Evolutionary conservation across 2,797 vertebrate species (phyloP).

Genomic region (Propithecus deckenii): DNA sequence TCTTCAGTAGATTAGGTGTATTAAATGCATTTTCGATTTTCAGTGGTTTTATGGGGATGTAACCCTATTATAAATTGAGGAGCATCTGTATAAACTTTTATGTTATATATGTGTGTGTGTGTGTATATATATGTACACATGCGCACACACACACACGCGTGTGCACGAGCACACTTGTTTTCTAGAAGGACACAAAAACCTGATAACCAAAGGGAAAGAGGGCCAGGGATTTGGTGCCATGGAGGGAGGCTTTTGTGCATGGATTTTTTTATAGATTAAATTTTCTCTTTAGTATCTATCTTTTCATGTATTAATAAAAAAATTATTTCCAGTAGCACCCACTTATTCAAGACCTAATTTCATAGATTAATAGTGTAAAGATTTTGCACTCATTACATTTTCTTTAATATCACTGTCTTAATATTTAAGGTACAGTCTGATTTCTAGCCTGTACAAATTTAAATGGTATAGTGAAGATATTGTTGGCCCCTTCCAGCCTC

Average conservation of each 20-base stretch:
- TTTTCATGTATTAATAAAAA: neutral
- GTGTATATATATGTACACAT: neutral
- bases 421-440: neutral
- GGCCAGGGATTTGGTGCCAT: neutral
- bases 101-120: neutral
- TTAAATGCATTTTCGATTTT: neutral
- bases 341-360: neutral
- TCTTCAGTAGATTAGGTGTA: neutral
- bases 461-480: neutral
- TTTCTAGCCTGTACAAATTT: neutral
- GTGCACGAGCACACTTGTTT: neutral
- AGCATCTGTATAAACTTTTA: neutral
- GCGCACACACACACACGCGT: neutral
- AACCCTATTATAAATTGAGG: neutral
- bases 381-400: neutral
- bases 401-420: neutral
- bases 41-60: neutral
- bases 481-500: neutral
- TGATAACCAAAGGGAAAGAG: neutral
- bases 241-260: neutral
- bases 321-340: neutral
- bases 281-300: neutral
- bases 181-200: neutral
- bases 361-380: constrained; percentile 6
- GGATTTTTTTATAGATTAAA: neutral